Base-by-base conservation (phyloP, 1,140 invertebrate genomes). In the Euschistus heros region DNA sequence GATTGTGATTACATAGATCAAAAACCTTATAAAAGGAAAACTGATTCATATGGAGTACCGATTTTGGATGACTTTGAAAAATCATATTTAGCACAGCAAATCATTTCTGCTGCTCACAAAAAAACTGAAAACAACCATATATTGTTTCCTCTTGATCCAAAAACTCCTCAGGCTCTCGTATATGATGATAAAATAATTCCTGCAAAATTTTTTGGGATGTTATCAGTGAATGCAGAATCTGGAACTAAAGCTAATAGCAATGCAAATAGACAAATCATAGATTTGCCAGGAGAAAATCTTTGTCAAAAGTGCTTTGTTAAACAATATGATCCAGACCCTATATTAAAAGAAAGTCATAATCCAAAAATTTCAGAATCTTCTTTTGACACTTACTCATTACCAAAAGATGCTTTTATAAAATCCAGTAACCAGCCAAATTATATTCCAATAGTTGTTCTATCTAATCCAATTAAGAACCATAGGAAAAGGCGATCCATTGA, bases 181-280 rank as follows among this genome's bases (percentile, higher is more conserved):
- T 33, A 30, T 52, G 54, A 64, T 26, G 54, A 64, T 27, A 64
- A 26, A 46, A 55, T 64, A 18, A 54, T 54, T 8, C 63, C 63
- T 2, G 50, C 50, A 10, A 64, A 64, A 55, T 27, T 64, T 24
- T 64, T 22, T 37, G 50, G 63, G 6, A 4, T 57, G 24, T 5
- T 57, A 24, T 24, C 18, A 24, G 13, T 57, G 2, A 24, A 24
- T 26, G 54, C 26, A 24, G 47, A 50, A 20, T 3, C 54, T 5
- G 24, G 5, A 7, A 2, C 24, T 17, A 57, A 57, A 26, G 10
- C 24, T 24, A 26, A 26, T 24, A 27, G 26, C 14, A 26, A 6
- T 22, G 3, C 47, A 37, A 37, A 6, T 10, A 50, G 20, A 14
- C 20, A 18, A 50, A 50, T 22, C 7, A 6, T 57, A 26, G 54